Evolutionary conservation across 2,113 vertebrate species (phyloP), one percentile per base, ranked within the genome.

Genomic region (Chauna torquata): DNA sequence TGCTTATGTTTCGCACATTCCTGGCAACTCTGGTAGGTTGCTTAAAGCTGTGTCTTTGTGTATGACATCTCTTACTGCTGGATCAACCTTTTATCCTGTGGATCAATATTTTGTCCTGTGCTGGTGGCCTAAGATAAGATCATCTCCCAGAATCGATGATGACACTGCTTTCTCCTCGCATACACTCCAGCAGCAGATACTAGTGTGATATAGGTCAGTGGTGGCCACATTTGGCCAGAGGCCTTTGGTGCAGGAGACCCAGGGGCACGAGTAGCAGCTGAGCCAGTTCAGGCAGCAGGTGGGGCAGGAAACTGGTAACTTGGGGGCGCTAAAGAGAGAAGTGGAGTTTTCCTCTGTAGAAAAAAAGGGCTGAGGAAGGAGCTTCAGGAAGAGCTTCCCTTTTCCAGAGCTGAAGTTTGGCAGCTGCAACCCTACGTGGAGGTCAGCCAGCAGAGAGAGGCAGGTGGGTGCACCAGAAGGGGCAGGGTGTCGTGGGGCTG

Each of bases 401-500:
- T 59, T 38, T 38, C 3, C 1, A 10, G 69, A 40, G 25, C 23
- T 66, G 57, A 45, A 9, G 12, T 18, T 59, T 34, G 19, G 62
- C 0, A 2, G 30, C 50, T 52, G 9, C 9, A 42, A 1, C 5
- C 7, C 19, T 27, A 3, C 3, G 5, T 11, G 22, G 40, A 17
- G 6, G 7, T 71, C 13, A 42, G 24, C 22, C 7, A 27, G 16
- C 20, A 25, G 47, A 49, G 12, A n/a, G 22, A 12, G 3, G 5
- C 1, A 64, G 61, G 70, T 88, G 17, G 82, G 49, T 8, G 6
- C 3, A 6, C 4, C 4, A 3, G 3, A 12, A 0, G 0, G 32
- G 22, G 11, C 11, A 34, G 7, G 25, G 8, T 24, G 64, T 8
- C 17, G 20, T 3, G 11, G 65, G 36, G 28, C 18, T 5, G 25